Evolutionary conservation across 1,140 invertebrate species (phyloP), one percentile per base, ranked within the genome.

Genomic region (Pararge aegeria): DNA sequence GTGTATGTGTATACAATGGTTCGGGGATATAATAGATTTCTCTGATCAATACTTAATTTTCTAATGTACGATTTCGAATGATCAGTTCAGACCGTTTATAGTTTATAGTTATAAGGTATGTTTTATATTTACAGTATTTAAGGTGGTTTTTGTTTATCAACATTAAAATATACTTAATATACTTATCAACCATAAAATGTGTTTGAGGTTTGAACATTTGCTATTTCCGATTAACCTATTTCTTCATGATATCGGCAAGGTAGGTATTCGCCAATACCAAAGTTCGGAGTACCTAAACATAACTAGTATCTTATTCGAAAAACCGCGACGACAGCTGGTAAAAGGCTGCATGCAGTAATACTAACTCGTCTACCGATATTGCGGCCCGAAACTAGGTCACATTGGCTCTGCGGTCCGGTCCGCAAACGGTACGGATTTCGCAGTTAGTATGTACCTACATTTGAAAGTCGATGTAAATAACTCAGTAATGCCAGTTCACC

Each of bases 311-410:
- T 50, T 48, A 18, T 55, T 16, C 44, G 38, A 38, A 61, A 40
- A 58, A 50, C 24, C 13, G 34, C 24, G 44, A 42, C 34, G 54
- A 56, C 48, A 55, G 27, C 50, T 19, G 37, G 49, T 66, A 66
- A 68, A 71, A 64, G 55, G 56, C 59, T 67, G 69, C 58, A 70
- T 77, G 68, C 66, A 68, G 70, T 56, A 73, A 68, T 49, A 52
- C 55, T 65, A 66, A 59, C 61, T 58, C 55, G 65, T 51, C 50
- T 62, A 61, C 54, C 50, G 60, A 70, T 68, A 67, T 69, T 80
- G 74, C 71, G 71, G 68, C 50, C 48, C 42, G 52, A 78, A 84
- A 68, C 61, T 85, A 77, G 82, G 80, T 83, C 82, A 81, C 61
- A 63, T 46, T 64, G 64, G 74, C 68, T 75, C 67, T 66, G 71